These are phyloP conservation scores for Trileptium ribeirensis DNA, from an alignment of 2,888 invertebrate species.

Conservation along the genomic window DNA sequence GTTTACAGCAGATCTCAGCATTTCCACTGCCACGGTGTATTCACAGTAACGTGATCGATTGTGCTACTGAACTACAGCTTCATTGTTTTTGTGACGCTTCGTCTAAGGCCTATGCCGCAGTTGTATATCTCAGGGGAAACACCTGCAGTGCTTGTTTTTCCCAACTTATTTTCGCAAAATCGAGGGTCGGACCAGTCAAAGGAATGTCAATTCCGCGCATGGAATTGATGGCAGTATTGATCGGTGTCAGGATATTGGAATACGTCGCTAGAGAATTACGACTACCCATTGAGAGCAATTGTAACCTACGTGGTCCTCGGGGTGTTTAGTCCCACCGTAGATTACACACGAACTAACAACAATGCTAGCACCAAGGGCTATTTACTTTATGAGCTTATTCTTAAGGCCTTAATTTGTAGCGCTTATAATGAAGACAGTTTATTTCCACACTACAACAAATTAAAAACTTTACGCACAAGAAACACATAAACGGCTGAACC, in stretches of 20 bases:
- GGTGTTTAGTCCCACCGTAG: too few relatives aligned
- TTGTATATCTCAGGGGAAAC: constrained; percentile 30
- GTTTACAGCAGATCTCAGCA: background rate
- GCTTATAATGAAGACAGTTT: too few relatives aligned
- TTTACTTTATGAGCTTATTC: too few relatives aligned
- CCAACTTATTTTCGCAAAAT: constrained; percentile 30
- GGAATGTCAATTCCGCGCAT: constrained; percentile 35
- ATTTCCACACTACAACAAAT: too few relatives aligned
- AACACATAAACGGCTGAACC: too few relatives aligned
- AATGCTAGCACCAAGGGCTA: too few relatives aligned
- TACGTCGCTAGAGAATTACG: constrained; percentile 32
- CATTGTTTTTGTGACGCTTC: constrained; percentile 40
- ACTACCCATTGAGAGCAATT: constrained; percentile 24
- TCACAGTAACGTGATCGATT: background rate
- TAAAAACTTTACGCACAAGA: too few relatives aligned
- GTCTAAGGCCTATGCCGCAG: constrained; percentile 35
- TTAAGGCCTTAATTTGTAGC: too few relatives aligned
- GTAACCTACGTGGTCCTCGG: constrained; percentile 35
- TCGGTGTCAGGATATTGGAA: constrained; percentile 21
- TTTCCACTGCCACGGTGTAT: background rate
- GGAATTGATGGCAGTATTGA: background rate
- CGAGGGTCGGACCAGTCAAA: constrained; percentile 38
- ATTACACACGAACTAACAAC: too few relatives aligned
- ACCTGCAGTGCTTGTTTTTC: background rate
- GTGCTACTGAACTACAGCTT: constrained; percentile 4